These are phyloP conservation scores for Charina bottae DNA, from an alignment of 2,113 vertebrate species.

Conservation along the genomic window DNA sequence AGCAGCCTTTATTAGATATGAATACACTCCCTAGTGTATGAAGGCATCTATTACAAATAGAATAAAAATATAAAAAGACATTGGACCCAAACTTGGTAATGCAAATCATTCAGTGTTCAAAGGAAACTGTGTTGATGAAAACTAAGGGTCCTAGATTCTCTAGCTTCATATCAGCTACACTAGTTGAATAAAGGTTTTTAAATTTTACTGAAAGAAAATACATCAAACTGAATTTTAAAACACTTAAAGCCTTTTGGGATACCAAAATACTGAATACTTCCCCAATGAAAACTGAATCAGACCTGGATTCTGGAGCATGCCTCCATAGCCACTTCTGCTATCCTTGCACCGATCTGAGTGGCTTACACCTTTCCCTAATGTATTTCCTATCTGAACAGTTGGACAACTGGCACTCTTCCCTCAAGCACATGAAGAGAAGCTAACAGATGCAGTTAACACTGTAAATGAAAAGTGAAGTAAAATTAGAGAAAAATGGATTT, in stretches of 20 bases:
- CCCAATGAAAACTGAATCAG: constrained; percentile 43
- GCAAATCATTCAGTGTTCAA: constrained; percentile 58
- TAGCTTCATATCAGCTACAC: constrained; percentile 55
- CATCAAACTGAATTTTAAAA: constrained; percentile 48
- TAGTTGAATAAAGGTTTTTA: constrained; percentile 34
- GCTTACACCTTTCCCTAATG: background rate
- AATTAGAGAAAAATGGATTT: background rate
- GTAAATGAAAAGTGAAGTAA: background rate
- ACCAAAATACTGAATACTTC: constrained; percentile 3
- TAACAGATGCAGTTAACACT: background rate
- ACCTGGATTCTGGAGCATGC: background rate
- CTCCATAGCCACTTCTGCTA: background rate
- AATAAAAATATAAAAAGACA: constrained; percentile 46
- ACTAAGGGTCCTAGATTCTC: constrained; percentile 49
- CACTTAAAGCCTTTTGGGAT: constrained; percentile 59
- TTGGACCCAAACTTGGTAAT: constrained; percentile 54
- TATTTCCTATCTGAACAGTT: background rate
- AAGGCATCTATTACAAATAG: constrained; percentile 47
- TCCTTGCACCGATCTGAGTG: background rate
- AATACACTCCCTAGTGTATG: background rate
- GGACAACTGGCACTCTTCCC: background rate
- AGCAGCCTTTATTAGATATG: constrained; percentile 11
- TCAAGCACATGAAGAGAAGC: background rate
- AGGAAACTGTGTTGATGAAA: constrained; percentile 58
- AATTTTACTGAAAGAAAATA: constrained; percentile 54